Percentiles rank a stretch among this genome's conserved stretches.
These are phyloP conservation scores for Drusus annulatus DNA, from an alignment of 1,140 invertebrate genomes.

Conservation along the genomic window DNA sequence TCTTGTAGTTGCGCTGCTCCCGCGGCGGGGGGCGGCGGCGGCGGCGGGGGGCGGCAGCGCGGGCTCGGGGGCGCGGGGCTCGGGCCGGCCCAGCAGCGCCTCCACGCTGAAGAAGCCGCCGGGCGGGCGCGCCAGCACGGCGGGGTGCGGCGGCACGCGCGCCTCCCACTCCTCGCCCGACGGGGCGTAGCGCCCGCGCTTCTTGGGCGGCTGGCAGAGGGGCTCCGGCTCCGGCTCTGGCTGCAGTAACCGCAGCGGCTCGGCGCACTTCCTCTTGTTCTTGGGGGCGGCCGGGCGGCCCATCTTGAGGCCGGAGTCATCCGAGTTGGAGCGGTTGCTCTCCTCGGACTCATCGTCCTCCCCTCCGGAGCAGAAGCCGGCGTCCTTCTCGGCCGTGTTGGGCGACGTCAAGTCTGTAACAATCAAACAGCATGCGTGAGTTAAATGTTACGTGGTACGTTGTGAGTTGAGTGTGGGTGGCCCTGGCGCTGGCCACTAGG, in stretches of 20 bases:
- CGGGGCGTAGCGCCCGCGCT: conserved; percentile 73
- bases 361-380: conserved; percentile 81
- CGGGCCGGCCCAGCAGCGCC: conserved; percentile 59
- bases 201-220: conserved; percentile 75
- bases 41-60: conserved; percentile 54
- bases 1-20: conserved; percentile 93
- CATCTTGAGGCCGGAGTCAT: conserved; percentile 81
- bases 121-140: conserved; percentile 64
- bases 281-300: conserved; percentile 77
- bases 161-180: conserved; percentile 65
- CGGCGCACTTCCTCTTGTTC: conserved; percentile 81
- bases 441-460: too few species aligned
- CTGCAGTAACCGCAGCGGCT: conserved; percentile 74
- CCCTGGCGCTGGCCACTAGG: not conserved
- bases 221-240: conserved; percentile 62
- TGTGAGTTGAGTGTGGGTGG: too few species aligned
- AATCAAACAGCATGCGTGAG: conserved; percentile 50
- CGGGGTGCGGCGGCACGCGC: conserved; percentile 62
- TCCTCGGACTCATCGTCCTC: conserved; percentile 79
- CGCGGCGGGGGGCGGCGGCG: conserved; percentile 62
- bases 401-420: conserved; percentile 67
- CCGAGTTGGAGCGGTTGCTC: conserved; percentile 78
- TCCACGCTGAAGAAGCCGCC: conserved; percentile 73
- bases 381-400: conserved; percentile 73
- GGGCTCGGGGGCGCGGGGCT: conserved; percentile 61